Percentiles rank a stretch among this genome's conserved stretches.
These are phyloP conservation scores for Ips nitidus DNA, from an alignment of 1,140 invertebrate species.

Conservation along the genomic window DNA sequence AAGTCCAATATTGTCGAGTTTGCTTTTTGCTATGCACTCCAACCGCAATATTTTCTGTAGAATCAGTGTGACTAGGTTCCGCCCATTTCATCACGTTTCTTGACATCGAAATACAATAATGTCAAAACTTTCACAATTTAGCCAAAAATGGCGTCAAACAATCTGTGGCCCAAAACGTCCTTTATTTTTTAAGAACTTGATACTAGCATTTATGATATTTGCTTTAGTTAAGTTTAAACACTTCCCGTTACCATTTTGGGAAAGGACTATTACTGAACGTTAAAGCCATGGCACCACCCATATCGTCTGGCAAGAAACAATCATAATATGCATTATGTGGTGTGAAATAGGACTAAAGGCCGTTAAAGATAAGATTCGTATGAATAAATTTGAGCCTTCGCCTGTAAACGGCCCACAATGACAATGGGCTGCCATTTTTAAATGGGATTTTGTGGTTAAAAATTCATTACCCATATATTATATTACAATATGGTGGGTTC, in stretches of 20 bases:
- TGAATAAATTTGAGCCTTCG: conserved; percentile 26
- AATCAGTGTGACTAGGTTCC: conserved; percentile 12
- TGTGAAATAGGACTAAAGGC: conserved; percentile 20
- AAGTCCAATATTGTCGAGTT: too few relatives aligned
- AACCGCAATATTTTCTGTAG: conserved; percentile 18
- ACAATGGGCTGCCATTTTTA: conserved; percentile 32
- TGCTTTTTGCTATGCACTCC: conserved; percentile 7
- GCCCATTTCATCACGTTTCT: conserved; percentile 18
- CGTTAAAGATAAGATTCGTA: conserved; percentile 30
- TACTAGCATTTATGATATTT: too few relatives aligned
- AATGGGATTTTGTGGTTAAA: conserved; percentile 31
- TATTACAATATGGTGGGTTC: conserved; percentile 28
- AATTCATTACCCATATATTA: conserved; percentile 33
- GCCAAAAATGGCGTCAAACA: background rate
- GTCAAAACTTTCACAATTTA: conserved; percentile 17
- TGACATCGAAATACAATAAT: conserved; percentile 22
- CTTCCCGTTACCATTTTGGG: too few relatives aligned
- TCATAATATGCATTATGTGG: conserved; percentile 15
- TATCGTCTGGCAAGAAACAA: conserved; percentile 12
- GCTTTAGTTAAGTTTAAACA: too few relatives aligned
- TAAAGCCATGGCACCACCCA: conserved; percentile 10
- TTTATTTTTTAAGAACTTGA: background rate
- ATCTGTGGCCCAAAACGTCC: background rate
- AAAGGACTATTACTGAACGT: background rate
- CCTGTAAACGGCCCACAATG: conserved; percentile 28